Base-by-base conservation (phyloP, 2,113 vertebrate genomes). In the Gymnogyps californianus region DNA sequence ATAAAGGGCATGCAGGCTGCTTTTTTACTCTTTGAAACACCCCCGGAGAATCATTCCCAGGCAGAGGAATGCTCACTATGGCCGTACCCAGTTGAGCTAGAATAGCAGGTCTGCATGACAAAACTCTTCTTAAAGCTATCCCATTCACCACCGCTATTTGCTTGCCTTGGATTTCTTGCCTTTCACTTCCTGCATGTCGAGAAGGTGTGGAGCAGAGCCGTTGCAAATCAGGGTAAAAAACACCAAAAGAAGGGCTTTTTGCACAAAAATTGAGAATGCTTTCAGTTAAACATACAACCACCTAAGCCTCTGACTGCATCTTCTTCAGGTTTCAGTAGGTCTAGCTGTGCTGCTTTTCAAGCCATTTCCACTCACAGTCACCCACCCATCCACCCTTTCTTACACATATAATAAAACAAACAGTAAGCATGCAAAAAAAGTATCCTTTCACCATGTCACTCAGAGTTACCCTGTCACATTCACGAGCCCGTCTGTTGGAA, bases 31-130 rank as follows among this genome's bases (percentile, higher is more conserved):
- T 97, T 97, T 97, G 96, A 97, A 97, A 97, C 96, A 96, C 96
- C 92, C 94, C 94, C 95, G 0, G 96, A 94, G 84, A 96, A 96
- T 77, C 95, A 96, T 96, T 96, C 96, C 75, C 84, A 92, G 85
- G 96, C 92, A 54, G 36, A 96, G 96, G 96, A 96, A 97, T 97
- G 96, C 85, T 97, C 96, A 96, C 96, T 97, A 97, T 97, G 96
- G 95, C 90, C 0, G 1, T 95, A 95, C 90, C 95, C 94, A 97
- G 93, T 85, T 13, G 6, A 90, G 93, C 84, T 85, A 97, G 87
- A 97, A 96, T 81, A 97, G 94, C 93, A 90, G 78, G 93, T 91
- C 93, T 94, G 95, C 95, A 96, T 96, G 94, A 97, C 91, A 96
- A 97, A 96, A 97, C 94, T 89, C 79, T 92, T 40, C 94, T 91